phyloP scores from a whole-genome alignment of 2,888 invertebrate genomes.

The Scaptomyza parva region DNA sequence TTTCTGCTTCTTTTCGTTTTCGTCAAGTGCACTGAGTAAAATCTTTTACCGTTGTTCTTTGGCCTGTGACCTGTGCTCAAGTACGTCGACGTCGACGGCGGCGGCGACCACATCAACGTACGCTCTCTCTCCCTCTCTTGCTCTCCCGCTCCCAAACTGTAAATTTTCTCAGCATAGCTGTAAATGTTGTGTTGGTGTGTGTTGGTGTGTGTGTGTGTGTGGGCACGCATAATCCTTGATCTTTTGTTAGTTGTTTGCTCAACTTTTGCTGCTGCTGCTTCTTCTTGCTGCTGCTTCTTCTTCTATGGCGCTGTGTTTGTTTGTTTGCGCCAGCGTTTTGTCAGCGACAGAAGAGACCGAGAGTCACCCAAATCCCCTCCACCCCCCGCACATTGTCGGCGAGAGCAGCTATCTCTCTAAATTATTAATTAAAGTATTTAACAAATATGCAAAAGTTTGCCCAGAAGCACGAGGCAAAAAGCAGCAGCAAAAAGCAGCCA shows the following conservation, averaged over 20 bases:
- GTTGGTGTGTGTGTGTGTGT: conserved; percentile 15
- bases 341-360: conserved; percentile 43
- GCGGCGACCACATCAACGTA: conserved; percentile 54
- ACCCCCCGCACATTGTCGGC: not conserved
- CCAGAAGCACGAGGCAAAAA: conserved; percentile 41
- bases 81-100: conserved; percentile 20
- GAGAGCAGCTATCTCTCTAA: conserved; percentile 61
- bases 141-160: not conserved
- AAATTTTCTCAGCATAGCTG: not conserved
- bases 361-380: not conserved
- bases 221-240: conserved; percentile 77
- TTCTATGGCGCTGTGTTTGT: too few species aligned
- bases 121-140: not conserved
- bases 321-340: conserved; percentile 52
- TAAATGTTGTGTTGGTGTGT: too few species aligned
- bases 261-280: conserved; percentile 59
- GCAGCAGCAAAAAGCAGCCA: conserved; percentile 15
- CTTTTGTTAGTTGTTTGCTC: conserved; percentile 82
- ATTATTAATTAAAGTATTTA: conserved; percentile 84
- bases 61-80: conserved; percentile 32
- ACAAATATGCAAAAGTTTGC: conserved; percentile 79
- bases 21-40: not conserved
- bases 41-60: conserved; percentile 21
- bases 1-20: not conserved
- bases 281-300: not conserved